Conservation (phyloP, 1,140 invertebrate species). For the Lasioglossum albipes region DNA sequence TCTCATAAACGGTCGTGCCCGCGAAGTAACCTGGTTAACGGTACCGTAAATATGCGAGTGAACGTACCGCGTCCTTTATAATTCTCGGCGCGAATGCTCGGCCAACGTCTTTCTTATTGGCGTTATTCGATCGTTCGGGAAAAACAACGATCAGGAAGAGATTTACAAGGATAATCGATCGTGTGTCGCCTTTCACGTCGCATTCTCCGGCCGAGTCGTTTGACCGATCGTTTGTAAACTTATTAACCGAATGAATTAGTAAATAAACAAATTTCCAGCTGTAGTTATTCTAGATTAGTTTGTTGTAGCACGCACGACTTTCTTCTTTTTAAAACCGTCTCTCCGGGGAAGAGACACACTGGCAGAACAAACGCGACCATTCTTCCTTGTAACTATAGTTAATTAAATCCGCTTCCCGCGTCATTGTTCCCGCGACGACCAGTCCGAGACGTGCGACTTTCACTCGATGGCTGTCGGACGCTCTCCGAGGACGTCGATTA, state of each 20-base stretch:
- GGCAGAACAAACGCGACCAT: neutral
- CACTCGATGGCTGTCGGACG: conserved; percentile 19
- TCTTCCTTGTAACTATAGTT: conserved; percentile 4
- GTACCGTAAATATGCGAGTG: conserved; percentile 37
- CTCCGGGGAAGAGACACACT: neutral
- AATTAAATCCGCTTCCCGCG: conserved; percentile 14
- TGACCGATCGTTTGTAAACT: no score
- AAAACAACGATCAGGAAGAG: conserved; percentile 1
- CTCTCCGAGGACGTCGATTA: conserved; percentile 14
- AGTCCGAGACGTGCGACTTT: neutral
- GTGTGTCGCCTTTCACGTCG: neutral
- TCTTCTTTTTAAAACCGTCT: neutral
- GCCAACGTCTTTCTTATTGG: conserved; percentile 17
- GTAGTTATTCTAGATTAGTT: no score
- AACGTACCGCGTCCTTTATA: conserved; percentile 30
- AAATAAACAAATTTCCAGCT: no score
- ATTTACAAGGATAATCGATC: neutral
- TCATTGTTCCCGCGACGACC: conserved; percentile 12
- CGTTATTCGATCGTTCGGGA: neutral
- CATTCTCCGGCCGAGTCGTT: no score
- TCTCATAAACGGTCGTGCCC: conserved; percentile 4
- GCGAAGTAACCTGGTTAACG: conserved; percentile 44
- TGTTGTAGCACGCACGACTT: neutral
- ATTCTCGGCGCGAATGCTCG: conserved; percentile 14
- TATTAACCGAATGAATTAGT: no score